phyloP scores from a whole-genome alignment of 2,113 vertebrate species.

The Anoura caudifer region DNA sequence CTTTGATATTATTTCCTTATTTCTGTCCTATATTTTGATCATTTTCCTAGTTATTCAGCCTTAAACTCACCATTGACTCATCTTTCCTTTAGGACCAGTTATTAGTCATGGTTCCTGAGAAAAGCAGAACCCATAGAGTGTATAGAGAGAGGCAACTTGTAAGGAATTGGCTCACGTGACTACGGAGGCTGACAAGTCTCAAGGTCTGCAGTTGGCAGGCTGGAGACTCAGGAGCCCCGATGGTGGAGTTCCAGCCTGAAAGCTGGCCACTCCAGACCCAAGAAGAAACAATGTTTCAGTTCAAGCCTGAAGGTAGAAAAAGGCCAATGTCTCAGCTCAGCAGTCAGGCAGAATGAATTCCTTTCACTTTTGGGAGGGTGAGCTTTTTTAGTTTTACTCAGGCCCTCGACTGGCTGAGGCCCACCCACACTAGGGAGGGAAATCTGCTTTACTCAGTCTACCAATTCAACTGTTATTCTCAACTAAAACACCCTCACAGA shows the following conservation, averaged over 20 bases:
- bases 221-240: neutral
- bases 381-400: neutral
- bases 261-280: neutral
- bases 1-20: neutral
- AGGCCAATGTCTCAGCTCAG: neutral
- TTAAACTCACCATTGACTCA: neutral
- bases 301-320: neutral
- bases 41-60: neutral
- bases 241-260: fast-evolving
- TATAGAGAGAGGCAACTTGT: neutral
- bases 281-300: neutral
- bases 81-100: neutral
- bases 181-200: neutral
- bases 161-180: neutral
- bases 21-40: neutral
- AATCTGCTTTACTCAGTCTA: neutral
- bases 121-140: neutral
- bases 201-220: neutral
- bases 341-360: neutral
- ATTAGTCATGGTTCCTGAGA: neutral
- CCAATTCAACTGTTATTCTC: neutral
- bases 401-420: neutral
- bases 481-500: neutral
- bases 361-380: neutral
- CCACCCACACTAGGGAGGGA: neutral